These are phyloP conservation scores for Buphagus erythrorhynchus DNA, from an alignment of 2,797 vertebrate species.

Conservation along the genomic window DNA sequence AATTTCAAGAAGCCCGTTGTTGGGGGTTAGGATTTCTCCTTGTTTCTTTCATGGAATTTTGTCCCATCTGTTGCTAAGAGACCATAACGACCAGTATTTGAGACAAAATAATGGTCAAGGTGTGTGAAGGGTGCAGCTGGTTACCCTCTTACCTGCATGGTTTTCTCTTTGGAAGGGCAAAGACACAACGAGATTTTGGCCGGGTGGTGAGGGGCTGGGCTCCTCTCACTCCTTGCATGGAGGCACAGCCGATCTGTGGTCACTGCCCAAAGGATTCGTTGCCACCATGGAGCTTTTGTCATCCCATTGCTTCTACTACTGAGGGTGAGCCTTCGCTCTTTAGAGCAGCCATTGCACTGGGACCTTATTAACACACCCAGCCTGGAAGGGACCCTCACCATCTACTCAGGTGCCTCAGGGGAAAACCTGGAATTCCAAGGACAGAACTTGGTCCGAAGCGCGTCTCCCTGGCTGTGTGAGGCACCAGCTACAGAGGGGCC, in stretches of 20 bases:
- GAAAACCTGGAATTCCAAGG: background rate
- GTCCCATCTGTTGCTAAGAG: background rate
- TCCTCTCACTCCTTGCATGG: background rate
- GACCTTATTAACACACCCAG: rapidly evolving
- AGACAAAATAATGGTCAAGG: too few relatives aligned
- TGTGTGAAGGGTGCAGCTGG: background rate
- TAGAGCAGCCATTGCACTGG: background rate
- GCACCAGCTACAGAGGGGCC: background rate
- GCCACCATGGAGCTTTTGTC: background rate
- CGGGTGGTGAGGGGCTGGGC: rapidly evolving
- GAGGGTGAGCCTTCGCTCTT: background rate
- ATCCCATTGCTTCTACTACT: too few relatives aligned
- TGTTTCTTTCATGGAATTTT: background rate
- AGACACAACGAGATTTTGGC: rapidly evolving
- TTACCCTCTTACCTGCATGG: background rate
- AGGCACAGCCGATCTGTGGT: rapidly evolving
- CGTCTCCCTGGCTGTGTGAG: rapidly evolving
- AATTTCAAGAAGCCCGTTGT: background rate
- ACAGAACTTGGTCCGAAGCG: too few relatives aligned
- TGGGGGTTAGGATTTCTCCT: background rate
- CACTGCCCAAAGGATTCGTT: background rate
- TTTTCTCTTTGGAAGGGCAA: background rate
- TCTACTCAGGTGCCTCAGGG: too few relatives aligned
- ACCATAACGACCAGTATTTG: rapidly evolving
- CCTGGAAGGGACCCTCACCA: background rate